phyloP scores from a whole-genome alignment of 2,797 vertebrate species.

The Psittacula derbiana region DNA sequence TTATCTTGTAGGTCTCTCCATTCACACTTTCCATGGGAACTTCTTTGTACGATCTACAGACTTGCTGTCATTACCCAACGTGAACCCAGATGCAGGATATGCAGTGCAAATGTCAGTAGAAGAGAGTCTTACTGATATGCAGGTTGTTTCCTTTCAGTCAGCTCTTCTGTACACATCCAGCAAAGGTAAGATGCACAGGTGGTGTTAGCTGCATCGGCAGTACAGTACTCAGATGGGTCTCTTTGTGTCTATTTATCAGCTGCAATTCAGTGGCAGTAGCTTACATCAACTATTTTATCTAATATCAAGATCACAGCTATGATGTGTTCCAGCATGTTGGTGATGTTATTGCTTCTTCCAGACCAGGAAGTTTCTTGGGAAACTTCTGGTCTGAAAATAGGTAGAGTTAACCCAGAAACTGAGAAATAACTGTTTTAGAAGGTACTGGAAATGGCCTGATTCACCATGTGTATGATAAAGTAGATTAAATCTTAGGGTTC shows the following conservation, averaged over 20 bases:
- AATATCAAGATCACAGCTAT: not conserved
- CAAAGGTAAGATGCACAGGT: conserved; percentile 82
- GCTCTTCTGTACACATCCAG: conserved; percentile 97
- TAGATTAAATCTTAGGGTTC: not conserved
- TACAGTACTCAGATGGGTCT: not conserved
- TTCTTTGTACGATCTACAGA: conserved; percentile 97
- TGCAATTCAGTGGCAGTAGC: not conserved
- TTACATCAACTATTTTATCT: not conserved
- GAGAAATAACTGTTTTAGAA: not conserved
- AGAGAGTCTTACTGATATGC: conserved; percentile 92
- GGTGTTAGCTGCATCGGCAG: not conserved
- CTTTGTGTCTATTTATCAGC: not conserved
- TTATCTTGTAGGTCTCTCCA: conserved; percentile 86
- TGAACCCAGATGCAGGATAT: conserved; percentile 95
- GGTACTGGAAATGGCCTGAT: not conserved
- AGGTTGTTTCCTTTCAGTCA: conserved; percentile 94
- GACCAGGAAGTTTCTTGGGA: not conserved
- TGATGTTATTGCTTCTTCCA: not conserved
- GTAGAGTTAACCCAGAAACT: not conserved
- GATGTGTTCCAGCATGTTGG: not conserved
- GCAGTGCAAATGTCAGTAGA: conserved; percentile 98
- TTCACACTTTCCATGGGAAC: conserved; percentile 98
- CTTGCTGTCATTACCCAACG: conserved; percentile 91
- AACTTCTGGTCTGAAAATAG: not conserved
- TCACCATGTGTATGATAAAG: not conserved